Base-by-base conservation (phyloP, 2,113 vertebrate genomes). In the Chloropsis cyanopogon region DNA sequence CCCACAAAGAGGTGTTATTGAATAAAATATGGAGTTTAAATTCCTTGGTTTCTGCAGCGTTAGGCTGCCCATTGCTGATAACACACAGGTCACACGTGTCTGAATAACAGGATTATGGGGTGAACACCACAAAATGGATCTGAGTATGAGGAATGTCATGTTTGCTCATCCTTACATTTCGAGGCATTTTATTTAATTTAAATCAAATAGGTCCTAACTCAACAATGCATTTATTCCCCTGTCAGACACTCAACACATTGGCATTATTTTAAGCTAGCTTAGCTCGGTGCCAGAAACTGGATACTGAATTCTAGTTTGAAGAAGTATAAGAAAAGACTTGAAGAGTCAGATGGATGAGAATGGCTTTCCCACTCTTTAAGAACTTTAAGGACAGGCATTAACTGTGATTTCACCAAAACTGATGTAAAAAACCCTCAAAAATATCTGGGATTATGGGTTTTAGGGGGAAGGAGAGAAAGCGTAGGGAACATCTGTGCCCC, bases 41-140 rank as follows among this genome's bases (percentile, higher is more conserved):
- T 89, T 91, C 69, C 41, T 37, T 46, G 52, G 22, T 70, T 79
- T 39, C 69, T 63, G 72, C 79, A 82, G 33, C 0, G 0, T 81
- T 88, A 81, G 88, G 82, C 76, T 94, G 92, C 71, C 92, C 69
- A 47, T 13, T 92, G 91, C 72, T 88, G 85, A 91, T 94, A 93
- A 94, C 42, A 2, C 68, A 39, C 0, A 86, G 91, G 80, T 83
- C 85, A 65, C 31, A 20, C 5, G 1, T 47, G 63, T 41, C 33
- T 65, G 76, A 95, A 86, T 64, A 63, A 81, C 88, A 70, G 56
- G 72, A 91, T 93, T 93, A 84, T 15, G 17, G 37, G 24, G 42
- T 53, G 61, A 95, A 83, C 52, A 78, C 31, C 53, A 66, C 23
- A 86, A 97, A 88, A 81, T 17, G 39, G 86, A 91, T 78, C 73